Conservation (phyloP, 1,140 invertebrate species). For the Temnothorax curvispinosus region DNA sequence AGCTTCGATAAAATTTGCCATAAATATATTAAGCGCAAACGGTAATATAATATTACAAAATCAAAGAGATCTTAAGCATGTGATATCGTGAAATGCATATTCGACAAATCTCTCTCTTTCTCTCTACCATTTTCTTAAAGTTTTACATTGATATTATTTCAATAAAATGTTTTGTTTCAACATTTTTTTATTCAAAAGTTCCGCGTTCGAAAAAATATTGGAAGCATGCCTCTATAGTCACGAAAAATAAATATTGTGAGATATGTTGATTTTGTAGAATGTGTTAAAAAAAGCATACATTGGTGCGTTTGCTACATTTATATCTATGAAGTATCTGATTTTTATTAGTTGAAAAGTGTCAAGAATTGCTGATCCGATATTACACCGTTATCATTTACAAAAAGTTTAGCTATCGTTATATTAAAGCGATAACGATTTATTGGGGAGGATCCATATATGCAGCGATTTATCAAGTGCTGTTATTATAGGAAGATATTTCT, state of each 20-base stretch:
- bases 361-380: not conserved
- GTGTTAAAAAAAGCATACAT: not conserved
- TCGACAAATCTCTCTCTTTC: not conserved
- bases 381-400: not conserved
- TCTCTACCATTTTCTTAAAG: not conserved
- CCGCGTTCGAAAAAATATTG: constrained; percentile 32
- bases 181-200: constrained; percentile 5
- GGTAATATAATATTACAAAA: not conserved
- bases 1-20: not conserved
- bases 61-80: not conserved
- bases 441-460: not conserved
- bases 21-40: not conserved
- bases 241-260: constrained; percentile 38
- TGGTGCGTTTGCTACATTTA: not conserved
- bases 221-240: not conserved
- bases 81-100: not conserved
- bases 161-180: not conserved
- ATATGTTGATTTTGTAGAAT: constrained; percentile 38
- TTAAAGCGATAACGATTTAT: constrained; percentile 18
- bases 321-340: constrained; percentile 10
- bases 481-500: not conserved
- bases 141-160: not conserved
- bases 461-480: not conserved
- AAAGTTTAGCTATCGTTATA: not conserved
- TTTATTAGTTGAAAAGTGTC: constrained; percentile 20